A percentile compares a stretch with the other conserved stretches of the same genome.
Evolutionary conservation across 2,113 vertebrate genomes (phyloP).

Genomic region (Isichthys henryi): DNA sequence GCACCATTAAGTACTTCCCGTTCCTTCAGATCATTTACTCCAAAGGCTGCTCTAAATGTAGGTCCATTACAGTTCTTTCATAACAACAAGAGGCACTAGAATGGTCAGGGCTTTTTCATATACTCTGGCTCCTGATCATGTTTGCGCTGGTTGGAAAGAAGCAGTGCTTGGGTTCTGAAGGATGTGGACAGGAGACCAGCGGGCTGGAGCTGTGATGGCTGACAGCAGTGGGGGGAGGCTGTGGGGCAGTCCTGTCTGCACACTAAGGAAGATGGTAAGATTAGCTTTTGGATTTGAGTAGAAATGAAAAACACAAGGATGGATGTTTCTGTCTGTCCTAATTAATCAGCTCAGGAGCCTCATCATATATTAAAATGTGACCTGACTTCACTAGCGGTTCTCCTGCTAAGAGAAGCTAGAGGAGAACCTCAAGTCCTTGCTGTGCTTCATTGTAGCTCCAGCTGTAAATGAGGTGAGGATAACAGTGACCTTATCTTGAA

Average conservation of each 20-base stretch:
- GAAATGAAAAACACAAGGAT: slow-evolving; percentile 19
- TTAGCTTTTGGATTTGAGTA: slow-evolving; percentile 23
- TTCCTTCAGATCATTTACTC: slow-evolving; percentile 11
- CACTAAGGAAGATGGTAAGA: slow-evolving; percentile 2
- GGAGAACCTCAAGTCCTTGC: not conserved
- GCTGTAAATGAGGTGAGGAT: too few species aligned
- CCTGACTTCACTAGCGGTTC: not conserved
- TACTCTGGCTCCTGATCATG: not conserved
- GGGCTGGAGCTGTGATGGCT: not conserved
- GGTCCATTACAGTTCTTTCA: not conserved
- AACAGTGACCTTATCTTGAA: not conserved
- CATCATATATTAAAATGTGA: not conserved
- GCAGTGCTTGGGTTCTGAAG: not conserved
- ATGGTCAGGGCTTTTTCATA: not conserved
- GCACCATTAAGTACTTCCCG: not conserved
- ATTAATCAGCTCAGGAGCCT: not conserved
- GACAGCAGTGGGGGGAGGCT: not conserved
- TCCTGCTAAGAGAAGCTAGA: not conserved
- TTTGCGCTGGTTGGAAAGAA: slow-evolving; percentile 31
- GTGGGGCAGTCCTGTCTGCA: slow-evolving; percentile 12
- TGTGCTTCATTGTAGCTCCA: not conserved
- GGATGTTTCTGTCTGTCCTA: not conserved
- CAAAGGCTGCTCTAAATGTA: not conserved
- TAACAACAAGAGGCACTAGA: not conserved
- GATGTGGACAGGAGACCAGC: not conserved